A percentile compares a stretch with the other conserved stretches of the same genome.
phyloP scores from a whole-genome alignment of 2,888 invertebrate genomes.

The Pterostichus niger region DNA sequence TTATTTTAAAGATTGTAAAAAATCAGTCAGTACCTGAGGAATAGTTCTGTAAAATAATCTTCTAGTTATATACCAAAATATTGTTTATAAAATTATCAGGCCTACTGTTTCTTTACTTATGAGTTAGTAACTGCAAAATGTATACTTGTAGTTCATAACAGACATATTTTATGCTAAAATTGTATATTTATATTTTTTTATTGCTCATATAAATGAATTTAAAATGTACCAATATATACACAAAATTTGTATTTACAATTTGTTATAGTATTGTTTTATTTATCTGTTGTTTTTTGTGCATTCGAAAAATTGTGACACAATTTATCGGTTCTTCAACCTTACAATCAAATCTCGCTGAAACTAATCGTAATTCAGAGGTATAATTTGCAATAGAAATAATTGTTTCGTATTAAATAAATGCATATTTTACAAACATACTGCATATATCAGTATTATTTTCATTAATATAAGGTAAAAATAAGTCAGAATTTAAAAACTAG shows the following conservation, averaged over 20 bases:
- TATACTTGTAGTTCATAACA: constrained; percentile 6
- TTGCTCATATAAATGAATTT: constrained; percentile 3
- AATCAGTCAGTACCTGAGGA: constrained; percentile 42
- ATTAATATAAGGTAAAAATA: no score
- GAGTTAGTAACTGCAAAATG: neutral
- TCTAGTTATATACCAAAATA: constrained; percentile 22
- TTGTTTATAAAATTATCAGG: constrained; percentile 10
- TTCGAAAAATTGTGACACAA: no score
- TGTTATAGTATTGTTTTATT: neutral
- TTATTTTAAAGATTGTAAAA: constrained; percentile 22
- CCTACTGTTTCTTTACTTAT: constrained; percentile 15
- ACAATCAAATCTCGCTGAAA: no score
- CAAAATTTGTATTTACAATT: neutral
- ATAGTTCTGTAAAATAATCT: constrained; percentile 33
- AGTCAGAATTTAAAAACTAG: no score
- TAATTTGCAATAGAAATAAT: no score
- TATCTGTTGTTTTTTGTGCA: no score
- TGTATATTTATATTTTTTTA: constrained; percentile 17
- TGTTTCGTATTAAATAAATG: no score
- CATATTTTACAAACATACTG: no score
- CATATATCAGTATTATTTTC: no score
- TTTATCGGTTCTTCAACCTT: no score
- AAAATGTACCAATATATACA: neutral
- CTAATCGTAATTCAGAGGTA: no score
- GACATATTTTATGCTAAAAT: constrained; percentile 4